Conservation (phyloP, 37 sponge, comb jelly and placozoan genomes). For the Eunapius fragilis region DNA sequence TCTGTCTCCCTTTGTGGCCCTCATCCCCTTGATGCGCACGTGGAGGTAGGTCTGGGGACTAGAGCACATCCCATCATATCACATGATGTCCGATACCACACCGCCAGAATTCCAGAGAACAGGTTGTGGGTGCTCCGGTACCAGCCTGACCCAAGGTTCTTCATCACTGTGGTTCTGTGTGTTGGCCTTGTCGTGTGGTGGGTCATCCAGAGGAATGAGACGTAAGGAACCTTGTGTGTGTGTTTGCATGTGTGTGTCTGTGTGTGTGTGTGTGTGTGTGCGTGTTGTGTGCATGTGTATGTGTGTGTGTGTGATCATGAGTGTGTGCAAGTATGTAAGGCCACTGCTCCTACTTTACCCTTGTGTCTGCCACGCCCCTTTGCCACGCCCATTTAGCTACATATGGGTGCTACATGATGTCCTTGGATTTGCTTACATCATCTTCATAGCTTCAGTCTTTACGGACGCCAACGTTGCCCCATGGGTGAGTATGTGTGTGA, state of each 20-base stretch:
- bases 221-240: not conserved
- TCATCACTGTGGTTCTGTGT: slow-evolving; percentile 47
- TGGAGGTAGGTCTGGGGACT: slow-evolving; percentile 5
- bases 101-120: slow-evolving; percentile 40
- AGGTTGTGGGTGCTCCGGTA: slow-evolving; percentile 55
- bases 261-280: not conserved
- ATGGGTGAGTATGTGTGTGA: not conserved
- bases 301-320: not conserved
- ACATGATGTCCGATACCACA: not conserved
- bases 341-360: too few species aligned
- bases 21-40: not conserved
- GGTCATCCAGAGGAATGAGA: slow-evolving; percentile 60
- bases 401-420: slow-evolving; percentile 67
- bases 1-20: slow-evolving; percentile 39
- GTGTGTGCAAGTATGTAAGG: not conserved
- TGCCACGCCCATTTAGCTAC: slow-evolving; percentile 39
- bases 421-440: slow-evolving; percentile 58
- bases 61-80: slow-evolving; percentile 5
- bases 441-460: not conserved
- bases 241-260: not conserved
- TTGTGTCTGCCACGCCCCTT: too few species aligned
- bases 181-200: slow-evolving; percentile 72
- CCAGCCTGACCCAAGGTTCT: slow-evolving; percentile 80
- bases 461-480: not conserved
- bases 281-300: not conserved